Percentiles rank a stretch among this genome's conserved stretches.
These are phyloP conservation scores for Plagodis dolabraria DNA, from an alignment of 2,888 invertebrate genomes.

Conservation along the genomic window DNA sequence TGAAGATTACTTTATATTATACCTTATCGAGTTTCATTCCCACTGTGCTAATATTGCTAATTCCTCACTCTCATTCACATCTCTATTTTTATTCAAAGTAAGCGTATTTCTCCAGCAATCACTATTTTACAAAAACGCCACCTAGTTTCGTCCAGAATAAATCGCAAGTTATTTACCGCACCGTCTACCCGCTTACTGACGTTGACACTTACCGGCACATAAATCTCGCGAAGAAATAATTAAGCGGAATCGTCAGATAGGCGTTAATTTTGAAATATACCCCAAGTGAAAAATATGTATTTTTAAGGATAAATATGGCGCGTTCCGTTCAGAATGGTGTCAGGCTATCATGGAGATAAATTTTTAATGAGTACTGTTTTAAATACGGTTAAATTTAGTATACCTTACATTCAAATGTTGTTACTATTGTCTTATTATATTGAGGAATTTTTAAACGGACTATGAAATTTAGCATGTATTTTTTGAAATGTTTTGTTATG, in stretches of 20 bases:
- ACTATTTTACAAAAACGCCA: slow-evolving; percentile 42
- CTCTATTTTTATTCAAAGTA: not conserved
- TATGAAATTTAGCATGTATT: too few relatives aligned
- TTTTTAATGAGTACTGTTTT: not conserved
- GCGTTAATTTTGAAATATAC: slow-evolving; percentile 47
- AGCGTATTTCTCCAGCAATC: not conserved
- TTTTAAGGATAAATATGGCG: slow-evolving; percentile 1
- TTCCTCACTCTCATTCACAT: too few relatives aligned
- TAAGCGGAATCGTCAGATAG: slow-evolving; percentile 58
- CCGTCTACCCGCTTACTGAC: slow-evolving; percentile 72
- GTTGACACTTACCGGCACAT: slow-evolving; percentile 73
- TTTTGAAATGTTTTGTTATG: too few relatives aligned
- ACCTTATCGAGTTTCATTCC: too few relatives aligned
- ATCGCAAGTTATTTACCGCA: slow-evolving; percentile 75
- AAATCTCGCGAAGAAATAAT: slow-evolving; percentile 71
- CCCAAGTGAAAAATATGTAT: slow-evolving; percentile 12
- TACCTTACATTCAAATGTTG: too few relatives aligned
- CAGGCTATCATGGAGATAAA: not conserved
- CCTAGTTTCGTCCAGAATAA: slow-evolving; percentile 58
- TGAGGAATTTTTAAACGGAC: too few relatives aligned
- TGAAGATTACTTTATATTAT: too few relatives aligned
- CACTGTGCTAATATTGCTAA: too few relatives aligned
- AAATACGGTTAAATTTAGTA: too few relatives aligned
- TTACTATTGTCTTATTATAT: too few relatives aligned
- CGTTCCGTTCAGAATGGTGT: not conserved